Evolutionary conservation across 2,113 vertebrate genomes (phyloP), one percentile per base, ranked within the genome.

Genomic region (Pterophyllum scalare): DNA sequence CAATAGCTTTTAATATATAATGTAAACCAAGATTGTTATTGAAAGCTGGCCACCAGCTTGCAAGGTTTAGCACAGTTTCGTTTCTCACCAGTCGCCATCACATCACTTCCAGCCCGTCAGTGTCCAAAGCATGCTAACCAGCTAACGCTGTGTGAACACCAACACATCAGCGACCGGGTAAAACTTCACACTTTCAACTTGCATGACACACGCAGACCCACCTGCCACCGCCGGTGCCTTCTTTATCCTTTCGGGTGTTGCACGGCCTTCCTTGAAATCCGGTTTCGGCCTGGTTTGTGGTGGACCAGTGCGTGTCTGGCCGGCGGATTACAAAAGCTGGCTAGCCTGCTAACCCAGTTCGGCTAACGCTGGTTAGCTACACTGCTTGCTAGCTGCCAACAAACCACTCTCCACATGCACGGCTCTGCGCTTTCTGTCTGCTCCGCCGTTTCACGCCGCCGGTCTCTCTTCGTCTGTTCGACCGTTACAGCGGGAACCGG

Each of bases 271-370:
- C 70, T 84, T 82, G 24, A 62, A 77, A 65, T 87, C 76, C 65
- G 62, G 54, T 67, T 79, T 90, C 60, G 91, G 90, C 88, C 93
- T 89, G 90, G 90, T 89, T 89, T 57, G 86, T 54, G 60, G 77
- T 52, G 85, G 61, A 87, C 80, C 54, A 85, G 28, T 81, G 56
- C 81, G 76, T 58, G 90, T 90, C 88, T 91, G 91, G 90, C 93
- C 94, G 94, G 94, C 76, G 93, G 95, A 95, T 95, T 95, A 95
- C 95, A 96, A 95, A 94, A 96, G 90, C 94, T 92, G 85, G 91
- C 80, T 95, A 94, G 87, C 93, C 87, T 75, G 92, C 92, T 95
- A 94, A 82, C 92, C 90, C 82, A 85, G 75, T 76, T 79, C 74
- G 75, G 93, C 91, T 94, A 94, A 87, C 93, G 86, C 80, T 59